phyloP scores from a whole-genome alignment of 2,888 invertebrate genomes.

The Drosophila borborema region DNA sequence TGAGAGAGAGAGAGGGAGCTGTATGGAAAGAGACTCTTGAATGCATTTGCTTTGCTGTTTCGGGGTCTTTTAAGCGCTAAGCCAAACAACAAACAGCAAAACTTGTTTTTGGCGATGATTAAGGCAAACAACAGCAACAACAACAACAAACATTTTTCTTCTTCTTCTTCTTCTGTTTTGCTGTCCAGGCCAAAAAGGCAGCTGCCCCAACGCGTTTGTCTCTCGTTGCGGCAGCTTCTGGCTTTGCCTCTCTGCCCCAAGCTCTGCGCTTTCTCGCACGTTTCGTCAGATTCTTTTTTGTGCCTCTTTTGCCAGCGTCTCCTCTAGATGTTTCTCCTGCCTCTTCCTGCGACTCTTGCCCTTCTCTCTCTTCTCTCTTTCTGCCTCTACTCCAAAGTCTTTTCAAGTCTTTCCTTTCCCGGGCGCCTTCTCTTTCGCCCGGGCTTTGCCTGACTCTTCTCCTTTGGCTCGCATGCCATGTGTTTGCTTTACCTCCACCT shows the following conservation, averaged over 20 bases:
- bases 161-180: not conserved
- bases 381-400: not conserved
- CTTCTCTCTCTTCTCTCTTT: not conserved
- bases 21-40: not conserved
- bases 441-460: not conserved
- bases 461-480: not conserved
- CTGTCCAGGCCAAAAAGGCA: slow-evolving; percentile 35
- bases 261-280: not conserved
- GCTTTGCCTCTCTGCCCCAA: not conserved
- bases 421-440: not conserved
- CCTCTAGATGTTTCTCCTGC: not conserved
- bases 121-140: slow-evolving; percentile 46
- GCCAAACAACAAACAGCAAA: slow-evolving; percentile 54
- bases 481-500: not conserved
- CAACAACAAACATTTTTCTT: slow-evolving; percentile 1
- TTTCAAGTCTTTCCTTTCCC: not conserved
- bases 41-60: slow-evolving; percentile 22
- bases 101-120: slow-evolving; percentile 72
- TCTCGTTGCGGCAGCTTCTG: slow-evolving; percentile 30
- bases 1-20: too few relatives aligned
- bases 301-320: not conserved
- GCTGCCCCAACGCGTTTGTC: slow-evolving; percentile 29
- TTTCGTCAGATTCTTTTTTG: not conserved
- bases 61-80: slow-evolving; percentile 54
- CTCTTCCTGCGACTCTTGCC: not conserved